Base-by-base conservation (phyloP, 2,797 vertebrate genomes). In the Cossypha niveicapilla region DNA sequence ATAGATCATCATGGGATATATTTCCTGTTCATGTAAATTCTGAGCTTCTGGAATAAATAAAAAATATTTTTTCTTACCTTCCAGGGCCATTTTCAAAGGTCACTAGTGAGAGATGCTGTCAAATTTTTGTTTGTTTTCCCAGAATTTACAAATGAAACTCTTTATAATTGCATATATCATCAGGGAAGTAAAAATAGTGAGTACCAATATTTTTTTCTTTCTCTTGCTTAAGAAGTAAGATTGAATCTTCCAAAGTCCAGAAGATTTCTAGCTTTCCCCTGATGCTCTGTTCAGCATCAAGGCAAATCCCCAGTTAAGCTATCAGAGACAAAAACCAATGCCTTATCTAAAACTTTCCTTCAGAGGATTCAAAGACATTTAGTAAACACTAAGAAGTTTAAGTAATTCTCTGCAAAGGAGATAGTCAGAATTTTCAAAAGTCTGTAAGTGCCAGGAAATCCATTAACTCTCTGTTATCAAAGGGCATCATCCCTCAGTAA, bases 21-120 rank as follows among this genome's bases (percentile, higher is more conserved):
- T 93, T 91, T 96, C 90, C 87, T 93, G 73, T 75, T 95, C 30
- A 88, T 93, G 81, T 48, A 92, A 95, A 91, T 93, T 44, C 41
- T 88, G 44, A 89, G 14, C 39, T 91, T 93, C 60, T 92, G 54
- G 71, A 88, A 95, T 83, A 88, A 84, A 90, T 81, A 1, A 88
- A 32, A 85, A 82, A 50, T 48, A 34, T 61, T 88, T 91, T 67
- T 44, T 63, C 6, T 47, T 17, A 11, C 21, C 16, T 57, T 45
- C 35, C 28, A 35, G 23, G 62, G 57, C 30, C 3, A 34, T 79
- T 93, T 96, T 91, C 58, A 76, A 86, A 90, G 54, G 65, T 75
- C 5, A 24, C 21, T 65, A 73, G 61, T 93, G 84, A 95, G 37
- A 92, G 35, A 86, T 56, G 54, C 56, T 81, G 65, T 75, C 74